phyloP scores from a whole-genome alignment of 2,797 vertebrate species.

The Etheostoma nigrum region DNA sequence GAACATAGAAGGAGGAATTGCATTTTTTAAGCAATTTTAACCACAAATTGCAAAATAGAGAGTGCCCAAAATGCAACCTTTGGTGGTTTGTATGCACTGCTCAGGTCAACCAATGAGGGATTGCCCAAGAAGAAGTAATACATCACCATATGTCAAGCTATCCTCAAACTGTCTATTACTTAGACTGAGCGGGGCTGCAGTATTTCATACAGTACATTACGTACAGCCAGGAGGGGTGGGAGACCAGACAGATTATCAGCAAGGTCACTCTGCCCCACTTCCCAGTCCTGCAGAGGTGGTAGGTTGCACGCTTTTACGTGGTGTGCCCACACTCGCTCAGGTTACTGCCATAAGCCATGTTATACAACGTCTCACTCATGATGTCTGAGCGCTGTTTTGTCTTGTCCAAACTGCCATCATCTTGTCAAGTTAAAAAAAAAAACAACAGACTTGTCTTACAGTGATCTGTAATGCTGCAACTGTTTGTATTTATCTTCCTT shows the following conservation, averaged over 20 bases:
- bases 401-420: conserved; percentile 41
- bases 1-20: neutral
- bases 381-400: conserved; percentile 43
- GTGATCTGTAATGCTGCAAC: conserved; percentile 7
- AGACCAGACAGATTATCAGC: conserved; percentile 75
- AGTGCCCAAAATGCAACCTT: conserved; percentile 17
- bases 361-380: conserved; percentile 53
- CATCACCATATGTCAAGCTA: conserved; percentile 61
- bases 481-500: neutral
- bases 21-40: neutral
- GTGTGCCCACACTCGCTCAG: conserved; percentile 53
- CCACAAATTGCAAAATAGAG: conserved; percentile 6
- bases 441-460: conserved; percentile 4
- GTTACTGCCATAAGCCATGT: conserved; percentile 62
- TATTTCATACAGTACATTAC: conserved; percentile 52
- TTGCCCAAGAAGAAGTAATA: conserved; percentile 33
- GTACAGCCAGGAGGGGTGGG: conserved; percentile 54
- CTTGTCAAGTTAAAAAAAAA: conserved; percentile 8
- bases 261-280: conserved; percentile 80
- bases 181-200: conserved; percentile 41
- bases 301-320: conserved; percentile 28
- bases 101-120: conserved; percentile 45
- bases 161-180: conserved; percentile 71
- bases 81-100: conserved; percentile 20
- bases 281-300: conserved; percentile 50